Conservation (phyloP, 2,797 vertebrate genomes). For the Acanthornis magna region DNA sequence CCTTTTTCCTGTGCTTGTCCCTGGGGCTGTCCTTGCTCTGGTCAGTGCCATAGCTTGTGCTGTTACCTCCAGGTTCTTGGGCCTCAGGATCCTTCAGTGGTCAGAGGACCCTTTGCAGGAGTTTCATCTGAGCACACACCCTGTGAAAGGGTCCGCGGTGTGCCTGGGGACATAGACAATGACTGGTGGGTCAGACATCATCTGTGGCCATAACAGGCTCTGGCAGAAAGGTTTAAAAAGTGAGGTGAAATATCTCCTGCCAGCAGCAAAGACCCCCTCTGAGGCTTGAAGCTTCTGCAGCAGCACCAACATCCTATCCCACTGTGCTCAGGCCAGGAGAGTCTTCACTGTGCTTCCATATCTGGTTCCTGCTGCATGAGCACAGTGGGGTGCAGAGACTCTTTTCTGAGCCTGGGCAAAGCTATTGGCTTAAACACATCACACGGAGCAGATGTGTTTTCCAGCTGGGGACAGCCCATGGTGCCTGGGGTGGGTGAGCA, state of each 20-base stretch:
- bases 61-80: neutral
- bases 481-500: neutral
- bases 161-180: neutral
- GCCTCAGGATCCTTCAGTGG: neutral
- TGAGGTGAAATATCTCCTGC: neutral
- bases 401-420: neutral
- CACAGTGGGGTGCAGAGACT: neutral
- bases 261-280: neutral
- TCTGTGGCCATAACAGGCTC: neutral
- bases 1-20: neutral
- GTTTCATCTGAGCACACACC: neutral
- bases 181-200: neutral
- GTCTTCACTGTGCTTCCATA: neutral
- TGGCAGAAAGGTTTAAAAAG: neutral
- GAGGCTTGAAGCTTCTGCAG: neutral
- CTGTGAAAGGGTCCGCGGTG: neutral
- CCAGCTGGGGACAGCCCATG: neutral
- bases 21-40: neutral
- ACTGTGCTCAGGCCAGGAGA: neutral
- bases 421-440: rapidly evolving
- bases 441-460: rapidly evolving
- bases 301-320: neutral
- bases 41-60: neutral
- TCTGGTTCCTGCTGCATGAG: neutral
- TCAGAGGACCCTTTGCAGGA: neutral